Conservation (phyloP, 2,888 invertebrate species). For the Norana najaformis region DNA sequence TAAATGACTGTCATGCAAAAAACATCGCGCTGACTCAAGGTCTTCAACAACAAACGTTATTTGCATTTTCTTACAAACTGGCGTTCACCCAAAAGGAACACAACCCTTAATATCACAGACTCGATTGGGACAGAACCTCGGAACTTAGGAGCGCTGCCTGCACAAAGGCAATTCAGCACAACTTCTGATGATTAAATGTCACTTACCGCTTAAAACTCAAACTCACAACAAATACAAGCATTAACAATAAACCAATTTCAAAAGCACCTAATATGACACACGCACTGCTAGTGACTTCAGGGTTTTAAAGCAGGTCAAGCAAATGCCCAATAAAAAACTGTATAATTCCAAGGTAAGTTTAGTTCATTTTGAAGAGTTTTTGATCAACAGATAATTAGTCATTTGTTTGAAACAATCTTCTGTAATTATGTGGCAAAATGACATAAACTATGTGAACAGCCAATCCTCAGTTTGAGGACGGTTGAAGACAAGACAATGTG, state of each 20-base stretch:
- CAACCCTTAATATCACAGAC: constrained; percentile 26
- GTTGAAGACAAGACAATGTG: no score
- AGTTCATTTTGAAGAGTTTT: not conserved
- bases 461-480: no score
- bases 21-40: not conserved
- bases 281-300: not conserved
- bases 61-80: constrained; percentile 3
- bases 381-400: not conserved
- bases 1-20: not conserved
- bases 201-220: not conserved
- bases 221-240: constrained; percentile 13
- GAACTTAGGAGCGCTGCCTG: constrained; percentile 21
- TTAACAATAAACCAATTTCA: constrained; percentile 6
- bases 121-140: constrained; percentile 18
- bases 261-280: not conserved
- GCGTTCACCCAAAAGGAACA: constrained; percentile 20
- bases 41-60: constrained; percentile 17
- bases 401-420: not conserved
- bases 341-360: constrained; percentile 1
- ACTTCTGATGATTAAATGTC: constrained; percentile 5
- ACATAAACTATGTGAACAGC: no score
- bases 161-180: not conserved
- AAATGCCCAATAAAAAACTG: constrained; percentile 9
- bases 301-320: not conserved
- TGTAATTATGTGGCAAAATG: not conserved